Evolutionary conservation across 2,797 vertebrate genomes (phyloP), one percentile per base, ranked within the genome.

Genomic region (Peromyscus melanophrys): DNA sequence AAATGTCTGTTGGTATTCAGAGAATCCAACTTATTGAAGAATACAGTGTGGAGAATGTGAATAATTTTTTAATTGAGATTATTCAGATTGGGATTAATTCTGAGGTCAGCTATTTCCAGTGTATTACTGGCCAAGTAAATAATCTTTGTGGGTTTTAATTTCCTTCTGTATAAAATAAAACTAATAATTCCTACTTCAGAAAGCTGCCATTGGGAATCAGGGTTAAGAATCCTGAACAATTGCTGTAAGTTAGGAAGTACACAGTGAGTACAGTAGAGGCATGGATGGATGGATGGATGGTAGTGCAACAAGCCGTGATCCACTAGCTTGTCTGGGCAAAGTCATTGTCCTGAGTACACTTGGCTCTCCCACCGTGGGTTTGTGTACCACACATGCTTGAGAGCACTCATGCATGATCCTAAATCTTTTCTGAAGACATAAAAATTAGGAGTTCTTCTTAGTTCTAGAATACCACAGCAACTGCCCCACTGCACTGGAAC

Each of bases 1-100:
- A 46, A 65, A 14, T 52, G 40, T 67, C 11, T 76, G 2, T 88
- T 46, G 67, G 19, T 59, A 80, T 19, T 52, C 86, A 6, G 49
- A 89, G 78, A 93, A n/a, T 73, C n/a, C 40, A 90, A 2, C 57
- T 96, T 95, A 82, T 46, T 95, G 43, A 90, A 89, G 81, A 83
- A 69, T 17, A 71, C 13, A 29, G 21, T 85, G 4, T 73, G 10
- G 10, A 43, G n/a, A 37, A 82, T 37, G 0, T 78, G 34, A 88
- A 67, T 3, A 57, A 34, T 46, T 83, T 52, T 55, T 55, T 49
- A 73, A 29, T 65, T 85, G 21, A 17, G 57, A 85, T 95, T 87
- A 71, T 90, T 92, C 17, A 88, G 13, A 87, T 67, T 27, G 90
- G 31, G 46, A 65, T 69, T 89, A 95, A 94, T 89, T 57, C n/a